Base-by-base conservation (phyloP, 2,113 vertebrate species). In the Hymenochirus boettgeri region DNA sequence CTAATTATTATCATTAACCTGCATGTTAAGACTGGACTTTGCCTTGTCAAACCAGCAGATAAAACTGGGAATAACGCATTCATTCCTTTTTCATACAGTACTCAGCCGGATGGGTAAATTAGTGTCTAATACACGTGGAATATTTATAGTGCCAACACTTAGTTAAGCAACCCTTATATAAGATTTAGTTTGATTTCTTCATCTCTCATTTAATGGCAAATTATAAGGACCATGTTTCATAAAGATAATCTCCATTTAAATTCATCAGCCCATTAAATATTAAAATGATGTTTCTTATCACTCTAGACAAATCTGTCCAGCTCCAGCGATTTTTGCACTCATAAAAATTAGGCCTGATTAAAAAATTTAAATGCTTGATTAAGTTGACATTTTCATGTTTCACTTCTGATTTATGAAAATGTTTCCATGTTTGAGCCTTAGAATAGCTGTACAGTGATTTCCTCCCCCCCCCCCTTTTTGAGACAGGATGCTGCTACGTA, bases 311-410 rank as follows among this genome's bases (percentile, higher is more conserved):
- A 85, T 90, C 85, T 84, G 84, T 85, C 83, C 79, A 77, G 83
- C 84, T 89, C 83, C 81, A 84, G 79, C 76, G 76, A 86, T 88
- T 88, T 81, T 77, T 83, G 81, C 79, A 83, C 75, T 82, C 76
- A 85, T 84, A 84, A 85, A 88, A 88, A 86, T 78, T 82, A 85
- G 79, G 74, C 75, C 84, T 86, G 73, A 85, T 85, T 84, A 90
- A 89, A 86, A 86, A 86, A 86, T 86, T 83, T 83, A 80, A 84
- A 88, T 82, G 83, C 81, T 88, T 87, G 77, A 88, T 88, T 88
- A 85, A 80, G 76, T 77, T 90, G 88, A 84, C 79, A 85, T 88
- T 83, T 86, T 83, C 77, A 84, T 83, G 81, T 83, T 84, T 80
- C 71, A 82, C 77, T 84, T 81, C 78, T 81, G 83, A n/a, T 81